Conservation (phyloP, 2,888 invertebrate species). For the Callosobruchus maculatus region DNA sequence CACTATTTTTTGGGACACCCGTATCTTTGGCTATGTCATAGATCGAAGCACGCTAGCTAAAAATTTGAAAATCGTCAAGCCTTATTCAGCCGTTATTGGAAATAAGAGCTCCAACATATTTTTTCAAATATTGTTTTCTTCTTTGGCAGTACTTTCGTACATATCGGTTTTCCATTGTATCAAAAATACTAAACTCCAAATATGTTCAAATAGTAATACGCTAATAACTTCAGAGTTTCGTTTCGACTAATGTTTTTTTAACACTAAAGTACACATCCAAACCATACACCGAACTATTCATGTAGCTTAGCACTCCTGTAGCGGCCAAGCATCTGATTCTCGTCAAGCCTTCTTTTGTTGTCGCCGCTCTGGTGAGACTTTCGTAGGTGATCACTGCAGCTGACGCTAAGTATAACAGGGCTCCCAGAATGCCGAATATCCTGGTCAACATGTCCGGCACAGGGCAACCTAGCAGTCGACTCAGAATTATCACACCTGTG, state of each 20-base stretch:
- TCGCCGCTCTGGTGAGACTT: not conserved
- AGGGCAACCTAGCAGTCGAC: slow-evolving; percentile 35
- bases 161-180: too few species aligned
- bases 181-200: too few species aligned
- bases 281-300: slow-evolving; percentile 30
- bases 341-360: slow-evolving; percentile 10
- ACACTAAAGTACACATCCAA: slow-evolving; percentile 30
- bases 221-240: slow-evolving; percentile 5
- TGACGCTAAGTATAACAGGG: slow-evolving; percentile 34
- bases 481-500: slow-evolving; percentile 35
- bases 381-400: slow-evolving; percentile 26
- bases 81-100: too few species aligned
- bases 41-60: too few species aligned
- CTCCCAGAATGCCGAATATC: slow-evolving; percentile 36
- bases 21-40: too few species aligned
- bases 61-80: too few species aligned
- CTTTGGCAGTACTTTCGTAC: too few species aligned
- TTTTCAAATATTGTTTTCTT: too few species aligned
- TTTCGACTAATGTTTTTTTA: slow-evolving; percentile 18
- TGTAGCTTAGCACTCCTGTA: slow-evolving; percentile 25
- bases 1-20: too few species aligned
- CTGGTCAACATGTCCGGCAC: slow-evolving; percentile 37
- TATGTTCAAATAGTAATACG: too few species aligned
- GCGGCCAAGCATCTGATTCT: slow-evolving; percentile 23
- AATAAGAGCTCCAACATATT: too few species aligned